These are phyloP conservation scores for Plebejus melissa DNA, from an alignment of 2,888 invertebrate species.

Conservation along the genomic window DNA sequence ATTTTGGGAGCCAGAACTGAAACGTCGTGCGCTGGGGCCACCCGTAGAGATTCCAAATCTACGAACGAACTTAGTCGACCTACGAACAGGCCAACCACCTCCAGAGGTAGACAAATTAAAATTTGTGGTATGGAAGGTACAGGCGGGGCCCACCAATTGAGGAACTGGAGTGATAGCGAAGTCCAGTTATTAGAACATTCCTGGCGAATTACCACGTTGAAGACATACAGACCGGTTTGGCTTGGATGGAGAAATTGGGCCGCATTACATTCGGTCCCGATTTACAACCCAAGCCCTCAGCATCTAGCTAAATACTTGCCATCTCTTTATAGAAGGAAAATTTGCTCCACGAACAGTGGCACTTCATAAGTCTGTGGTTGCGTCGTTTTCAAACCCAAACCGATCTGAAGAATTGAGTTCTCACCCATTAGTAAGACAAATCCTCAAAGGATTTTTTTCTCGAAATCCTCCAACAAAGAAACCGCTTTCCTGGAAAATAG, in stretches of 20 bases:
- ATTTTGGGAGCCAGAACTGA: background rate
- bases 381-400: background rate
- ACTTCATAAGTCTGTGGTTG: background rate
- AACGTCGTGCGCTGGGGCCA: background rate
- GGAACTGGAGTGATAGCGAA: background rate
- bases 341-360: background rate
- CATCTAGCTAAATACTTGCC: background rate
- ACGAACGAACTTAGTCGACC: background rate
- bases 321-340: background rate
- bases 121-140: background rate
- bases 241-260: background rate
- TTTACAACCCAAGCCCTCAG: background rate
- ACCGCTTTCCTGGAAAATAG: background rate
- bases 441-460: background rate
- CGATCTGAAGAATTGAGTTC: background rate
- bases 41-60: background rate
- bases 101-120: background rate
- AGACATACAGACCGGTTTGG: background rate
- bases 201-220: background rate
- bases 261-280: background rate
- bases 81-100: background rate
- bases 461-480: background rate
- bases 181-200: background rate
- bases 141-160: background rate
- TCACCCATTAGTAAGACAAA: background rate